phyloP scores from a whole-genome alignment of 2,888 invertebrate genomes.

The Acanthococcus lagerstroemiae region DNA sequence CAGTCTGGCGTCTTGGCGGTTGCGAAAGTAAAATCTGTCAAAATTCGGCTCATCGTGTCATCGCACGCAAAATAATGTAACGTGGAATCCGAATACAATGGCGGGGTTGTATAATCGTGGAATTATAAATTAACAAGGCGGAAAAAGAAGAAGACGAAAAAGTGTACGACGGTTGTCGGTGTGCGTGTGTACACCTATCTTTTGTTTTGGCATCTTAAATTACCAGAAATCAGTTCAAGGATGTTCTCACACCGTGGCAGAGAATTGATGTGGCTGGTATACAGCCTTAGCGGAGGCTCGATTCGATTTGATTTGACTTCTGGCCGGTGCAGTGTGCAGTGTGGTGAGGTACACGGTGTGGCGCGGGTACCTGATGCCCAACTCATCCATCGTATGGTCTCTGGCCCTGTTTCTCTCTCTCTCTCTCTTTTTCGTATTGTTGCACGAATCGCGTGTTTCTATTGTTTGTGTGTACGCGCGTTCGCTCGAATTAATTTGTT shows the following conservation, averaged over 20 bases:
- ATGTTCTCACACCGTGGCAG: slow-evolving; percentile 13
- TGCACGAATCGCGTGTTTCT: neutral
- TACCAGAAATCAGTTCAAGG: slow-evolving; percentile 24
- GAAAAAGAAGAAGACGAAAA: slow-evolving; percentile 5
- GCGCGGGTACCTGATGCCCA: too few relatives aligned
- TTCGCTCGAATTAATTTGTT: neutral
- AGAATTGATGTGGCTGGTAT: neutral
- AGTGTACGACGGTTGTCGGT: neutral
- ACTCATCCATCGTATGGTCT: too few relatives aligned
- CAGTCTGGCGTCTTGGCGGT: too few relatives aligned
- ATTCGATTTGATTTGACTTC: too few relatives aligned
- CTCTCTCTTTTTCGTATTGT: too few relatives aligned
- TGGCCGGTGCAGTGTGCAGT: neutral
- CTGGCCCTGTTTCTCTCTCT: too few relatives aligned
- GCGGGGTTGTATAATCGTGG: slow-evolving; percentile 17
- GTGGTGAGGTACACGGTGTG: too few relatives aligned
- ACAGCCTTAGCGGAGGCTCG: neutral
- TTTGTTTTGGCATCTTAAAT: slow-evolving; percentile 12
- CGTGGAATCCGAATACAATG: neutral
- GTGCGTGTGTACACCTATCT: neutral
- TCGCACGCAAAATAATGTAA: neutral
- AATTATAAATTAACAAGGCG: slow-evolving; percentile 12
- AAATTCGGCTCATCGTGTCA: neutral
- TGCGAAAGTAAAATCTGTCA: neutral
- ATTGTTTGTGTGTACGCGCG: neutral